phyloP scores from a whole-genome alignment of 2,797 vertebrate species.

The Microtus agrestis region DNA sequence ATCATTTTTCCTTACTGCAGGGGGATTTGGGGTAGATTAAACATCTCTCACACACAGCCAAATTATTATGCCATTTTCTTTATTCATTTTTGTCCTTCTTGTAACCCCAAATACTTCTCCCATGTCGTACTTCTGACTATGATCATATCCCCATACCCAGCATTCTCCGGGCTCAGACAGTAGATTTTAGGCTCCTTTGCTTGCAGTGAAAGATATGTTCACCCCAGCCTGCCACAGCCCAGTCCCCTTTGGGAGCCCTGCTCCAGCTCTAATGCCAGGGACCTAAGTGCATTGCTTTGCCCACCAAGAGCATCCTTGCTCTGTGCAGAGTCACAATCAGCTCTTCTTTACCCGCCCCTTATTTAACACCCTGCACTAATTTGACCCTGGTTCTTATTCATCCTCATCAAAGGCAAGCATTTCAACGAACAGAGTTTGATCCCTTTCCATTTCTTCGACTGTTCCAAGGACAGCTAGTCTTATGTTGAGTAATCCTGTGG shows the following conservation, averaged over 20 bases:
- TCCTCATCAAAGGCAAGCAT: not conserved
- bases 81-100: conserved; percentile 22
- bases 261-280: not conserved
- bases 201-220: not conserved
- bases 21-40: conserved; percentile 18
- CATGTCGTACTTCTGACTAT: not conserved
- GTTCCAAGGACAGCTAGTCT: not conserved
- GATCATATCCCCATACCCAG: not conserved
- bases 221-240: not conserved
- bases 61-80: not conserved
- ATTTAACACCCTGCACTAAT: not conserved
- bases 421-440: not conserved
- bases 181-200: not conserved
- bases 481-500: not conserved
- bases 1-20: not conserved
- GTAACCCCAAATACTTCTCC: not conserved
- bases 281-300: too few relatives aligned
- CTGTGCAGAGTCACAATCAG: not conserved
- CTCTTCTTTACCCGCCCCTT: not conserved
- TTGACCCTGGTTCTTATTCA: conserved; percentile 3
- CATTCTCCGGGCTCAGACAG: not conserved
- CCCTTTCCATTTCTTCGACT: not conserved
- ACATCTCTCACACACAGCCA: not conserved
- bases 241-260: not conserved
- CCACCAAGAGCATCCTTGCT: not conserved